Base-by-base conservation (phyloP, 2,888 invertebrate species). In the Oasisia sp. region DNA sequence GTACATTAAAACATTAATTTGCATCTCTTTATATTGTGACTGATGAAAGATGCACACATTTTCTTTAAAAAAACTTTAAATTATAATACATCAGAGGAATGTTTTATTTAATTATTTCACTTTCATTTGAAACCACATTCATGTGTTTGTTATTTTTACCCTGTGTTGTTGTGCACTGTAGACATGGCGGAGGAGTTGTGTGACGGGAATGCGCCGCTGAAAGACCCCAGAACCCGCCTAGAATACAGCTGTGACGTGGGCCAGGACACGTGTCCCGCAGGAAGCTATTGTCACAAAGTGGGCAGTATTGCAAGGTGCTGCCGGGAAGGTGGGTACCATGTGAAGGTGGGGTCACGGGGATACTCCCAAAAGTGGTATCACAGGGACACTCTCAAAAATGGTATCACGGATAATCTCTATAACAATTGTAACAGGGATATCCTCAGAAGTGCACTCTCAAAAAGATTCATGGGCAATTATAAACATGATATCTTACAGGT, bases 191-290 rank as follows among this genome's bases (percentile, higher is more conserved):
- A 98, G 92, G 98, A 98, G 95, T 98, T 98, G 12, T 98, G 98
- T 96, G 98, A 98, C 94, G 98, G 98, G 91, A 98, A 97, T 95
- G 97, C 97, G 94, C 98, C 98, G 27, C 97, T 98, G 96, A 96
- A 97, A 93, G 98, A 98, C 96, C 97, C 97, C 91, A 96, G 97
- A 74, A 98, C 98, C 91, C 95, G 95, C 4, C 92, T 93, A 50
- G 98, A 98, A 96, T 97, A 98, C 95, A 98, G 98, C 96, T 98
- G 98, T 96, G 98, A 98, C 93, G 98, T 97, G 95, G 98, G 98
- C 58, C 97, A 98, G 8, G 97, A 97, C 95, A 98, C 98, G 96
- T 98, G 98, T 96, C 98, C 98, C 32, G 94, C 96, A 3, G 98
- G 98, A 94, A 98, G 97, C 96, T 98, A 98, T 97, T 98, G 98